Conservation (phyloP, 2,797 vertebrate species). For the Artibeus jamaicensis region DNA sequence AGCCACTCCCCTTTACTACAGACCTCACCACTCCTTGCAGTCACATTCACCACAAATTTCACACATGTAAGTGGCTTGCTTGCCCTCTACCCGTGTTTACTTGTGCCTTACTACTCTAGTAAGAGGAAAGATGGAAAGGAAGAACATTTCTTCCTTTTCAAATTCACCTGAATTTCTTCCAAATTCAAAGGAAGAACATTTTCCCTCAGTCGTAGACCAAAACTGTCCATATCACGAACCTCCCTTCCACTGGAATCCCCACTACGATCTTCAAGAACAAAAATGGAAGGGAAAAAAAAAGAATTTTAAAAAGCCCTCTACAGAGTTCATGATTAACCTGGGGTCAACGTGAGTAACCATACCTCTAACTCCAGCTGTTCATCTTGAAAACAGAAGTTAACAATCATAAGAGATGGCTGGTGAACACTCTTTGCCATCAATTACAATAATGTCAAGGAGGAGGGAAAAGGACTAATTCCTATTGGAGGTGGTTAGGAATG, state of each 20-base stretch:
- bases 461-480: neutral
- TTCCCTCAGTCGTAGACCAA: neutral
- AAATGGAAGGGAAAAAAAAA: neutral
- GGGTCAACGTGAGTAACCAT: neutral
- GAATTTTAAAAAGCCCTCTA: neutral
- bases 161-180: no score
- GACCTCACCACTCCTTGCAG: neutral
- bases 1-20: neutral
- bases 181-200: constrained; percentile 1
- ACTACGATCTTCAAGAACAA: neutral
- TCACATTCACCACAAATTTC: neutral
- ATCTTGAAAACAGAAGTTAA: neutral
- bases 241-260: neutral
- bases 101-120: neutral
- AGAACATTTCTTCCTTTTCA: no score
- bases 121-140: neutral
- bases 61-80: neutral
- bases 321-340: neutral
- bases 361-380: neutral
- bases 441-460: neutral
- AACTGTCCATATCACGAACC: neutral
- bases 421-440: neutral
- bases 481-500: neutral
- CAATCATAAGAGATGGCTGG: neutral
- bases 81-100: neutral